Evolutionary conservation across 64 coral and sea anemone species (phyloP), one percentile per base, ranked within the genome.

Genomic region (Actinia tenebrosa): DNA sequence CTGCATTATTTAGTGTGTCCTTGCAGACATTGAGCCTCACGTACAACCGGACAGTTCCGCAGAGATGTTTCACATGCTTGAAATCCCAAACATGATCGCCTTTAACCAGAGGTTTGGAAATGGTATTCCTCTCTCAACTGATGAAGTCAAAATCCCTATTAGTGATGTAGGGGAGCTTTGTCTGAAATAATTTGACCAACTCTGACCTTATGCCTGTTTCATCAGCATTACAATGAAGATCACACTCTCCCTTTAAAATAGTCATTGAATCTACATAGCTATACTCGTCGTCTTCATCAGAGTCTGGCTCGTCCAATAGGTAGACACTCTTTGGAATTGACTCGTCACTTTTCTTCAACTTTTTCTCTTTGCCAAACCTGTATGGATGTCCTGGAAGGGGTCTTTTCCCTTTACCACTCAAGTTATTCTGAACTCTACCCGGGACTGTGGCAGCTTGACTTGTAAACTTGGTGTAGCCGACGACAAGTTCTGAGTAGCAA

Each of bases 171-270:
- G 30, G 30, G 30, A 37, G 30, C 30, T 37, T 37, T 37, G 30
- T 37, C 30, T 37, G 30, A 37, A 37, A 37, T 37, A 37, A 37
- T 37, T 37, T 37, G 30, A 37, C 30, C 30, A 37, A 37, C 30
- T 37, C 30, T 37, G 30, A 37, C 30, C 30, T 37, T 37, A 37
- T 37, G 30, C 30, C 30, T 37, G 30, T 37, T 37, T 37, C 30
- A 37, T 37, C 30, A 37, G 30, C 30, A 37, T 37, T 37, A 37
- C 30, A 37, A 37, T 37, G 30, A 37, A 89, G 78, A 89, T 81
- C 87, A 80, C 87, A 82, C 87, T 89, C 78, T 61, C 87, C 87
- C 87, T 89, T 89, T 63, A 89, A 81, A 60, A 89, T 89, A 80
- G 81, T 82, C 87, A 89, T 89, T 30, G 87, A 82, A 4, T 89